Evolutionary conservation across 2,113 vertebrate genomes (phyloP).

Genomic region (Rhinogobius similis): DNA sequence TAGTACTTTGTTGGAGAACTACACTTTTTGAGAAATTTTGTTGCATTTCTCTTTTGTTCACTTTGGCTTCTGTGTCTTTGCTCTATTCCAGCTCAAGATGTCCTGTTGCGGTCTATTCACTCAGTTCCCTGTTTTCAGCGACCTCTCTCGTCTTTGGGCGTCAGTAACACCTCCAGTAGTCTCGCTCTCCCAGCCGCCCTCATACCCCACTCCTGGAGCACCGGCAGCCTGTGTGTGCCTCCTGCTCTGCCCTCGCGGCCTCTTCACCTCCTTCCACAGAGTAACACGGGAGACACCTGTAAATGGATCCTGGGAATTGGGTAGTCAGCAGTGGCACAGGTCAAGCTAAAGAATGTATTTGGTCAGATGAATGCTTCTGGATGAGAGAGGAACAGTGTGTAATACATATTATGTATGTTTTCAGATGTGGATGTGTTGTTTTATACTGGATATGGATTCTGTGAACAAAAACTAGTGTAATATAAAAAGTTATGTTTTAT

Average conservation of each 20-base stretch:
- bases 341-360: conserved; percentile 43
- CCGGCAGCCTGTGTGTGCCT: conserved; percentile 54
- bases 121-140: conserved; percentile 71
- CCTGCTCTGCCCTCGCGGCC: background rate
- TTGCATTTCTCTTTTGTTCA: background rate
- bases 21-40: background rate
- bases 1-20: too few relatives aligned
- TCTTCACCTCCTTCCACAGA: conserved; percentile 26
- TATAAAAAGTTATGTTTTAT: background rate
- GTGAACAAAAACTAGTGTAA: background rate
- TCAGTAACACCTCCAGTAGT: background rate
- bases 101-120: conserved; percentile 68
- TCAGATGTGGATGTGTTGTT: background rate
- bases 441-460: background rate
- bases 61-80: background rate
- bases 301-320: conserved; percentile 72
- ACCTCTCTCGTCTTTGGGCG: conserved; percentile 21
- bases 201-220: conserved; percentile 76
- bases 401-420: background rate
- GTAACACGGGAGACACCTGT: conserved; percentile 36
- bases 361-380: conserved; percentile 10
- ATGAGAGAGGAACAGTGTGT: background rate
- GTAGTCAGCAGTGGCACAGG: conserved; percentile 26
- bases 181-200: background rate
- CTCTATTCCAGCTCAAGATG: conserved; percentile 27